These are phyloP conservation scores for Neoarius graeffei DNA, from an alignment of 2,113 vertebrate genomes.

Conservation along the genomic window DNA sequence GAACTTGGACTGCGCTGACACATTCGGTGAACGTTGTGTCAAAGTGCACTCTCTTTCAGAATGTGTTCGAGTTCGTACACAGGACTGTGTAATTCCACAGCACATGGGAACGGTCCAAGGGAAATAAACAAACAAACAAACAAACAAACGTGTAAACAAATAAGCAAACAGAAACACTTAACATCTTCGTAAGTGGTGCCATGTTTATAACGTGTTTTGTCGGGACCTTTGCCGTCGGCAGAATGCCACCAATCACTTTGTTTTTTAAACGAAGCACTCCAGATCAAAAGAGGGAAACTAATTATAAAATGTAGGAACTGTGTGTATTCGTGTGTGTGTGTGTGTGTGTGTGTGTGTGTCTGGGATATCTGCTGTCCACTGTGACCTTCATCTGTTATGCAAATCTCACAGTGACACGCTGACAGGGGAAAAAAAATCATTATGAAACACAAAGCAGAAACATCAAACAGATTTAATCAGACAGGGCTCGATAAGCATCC, in stretches of 20 bases:
- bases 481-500: conserved; percentile 82
- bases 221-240: conserved; percentile 41
- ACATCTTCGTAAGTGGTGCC: background rate
- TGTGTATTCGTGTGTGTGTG: conserved; percentile 40
- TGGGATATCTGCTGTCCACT: conserved; percentile 31
- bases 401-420: conserved; percentile 47
- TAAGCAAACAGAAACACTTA: conserved; percentile 2
- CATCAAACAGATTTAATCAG: conserved; percentile 82
- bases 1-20: background rate
- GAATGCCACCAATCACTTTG: conserved; percentile 59
- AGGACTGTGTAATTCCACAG: background rate
- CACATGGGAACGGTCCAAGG: conserved; percentile 9
- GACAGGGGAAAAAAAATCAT: conserved; percentile 50
- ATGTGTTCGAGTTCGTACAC: background rate
- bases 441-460: conserved; percentile 53
- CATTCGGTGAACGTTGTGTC: background rate
- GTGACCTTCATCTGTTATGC: conserved; percentile 52
- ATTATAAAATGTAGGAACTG: conserved; percentile 38
- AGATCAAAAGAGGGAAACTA: conserved; percentile 56
- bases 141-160: conserved; percentile 35
- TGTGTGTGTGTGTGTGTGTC: conserved; percentile 23
- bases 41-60: background rate
- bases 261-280: conserved; percentile 60
- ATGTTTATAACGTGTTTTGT: conserved; percentile 3
- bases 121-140: background rate